phyloP scores from a whole-genome alignment of 2,113 vertebrate genomes.

The Catharus minimus region DNA sequence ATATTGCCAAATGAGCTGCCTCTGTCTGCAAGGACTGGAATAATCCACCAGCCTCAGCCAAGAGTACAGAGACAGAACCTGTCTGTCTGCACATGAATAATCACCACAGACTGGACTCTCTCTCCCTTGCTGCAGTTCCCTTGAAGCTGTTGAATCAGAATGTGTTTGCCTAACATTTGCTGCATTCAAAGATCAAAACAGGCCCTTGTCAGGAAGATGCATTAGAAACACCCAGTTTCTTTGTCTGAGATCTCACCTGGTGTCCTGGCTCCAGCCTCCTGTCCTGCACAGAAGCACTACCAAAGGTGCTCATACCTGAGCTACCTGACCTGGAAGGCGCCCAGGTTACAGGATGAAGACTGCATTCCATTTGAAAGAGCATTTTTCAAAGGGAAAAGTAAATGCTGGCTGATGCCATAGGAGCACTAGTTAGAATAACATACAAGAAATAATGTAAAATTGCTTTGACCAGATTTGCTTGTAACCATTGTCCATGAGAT shows the following conservation, averaged over 20 bases:
- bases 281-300: not conserved
- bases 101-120: not conserved
- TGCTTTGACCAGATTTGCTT: not conserved
- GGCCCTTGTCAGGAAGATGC: not conserved
- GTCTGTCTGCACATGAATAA: not conserved
- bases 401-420: not conserved
- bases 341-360: not conserved
- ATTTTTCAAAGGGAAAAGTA: not conserved
- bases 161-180: not conserved
- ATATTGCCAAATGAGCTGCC: not conserved
- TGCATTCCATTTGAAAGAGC: not conserved
- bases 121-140: not conserved
- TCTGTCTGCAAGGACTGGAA: constrained; percentile 5
- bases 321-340: rapidly evolving
- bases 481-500: not conserved
- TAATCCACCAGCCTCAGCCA: constrained; percentile 1
- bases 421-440: not conserved
- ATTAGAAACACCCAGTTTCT: not conserved
- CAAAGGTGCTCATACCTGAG: not conserved
- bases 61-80: not conserved
- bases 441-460: not conserved
- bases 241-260: not conserved
- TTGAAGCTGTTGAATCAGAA: not conserved
- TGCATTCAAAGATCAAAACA: not conserved
- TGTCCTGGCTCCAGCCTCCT: not conserved